A percentile compares a stretch with the other conserved stretches of the same genome.
Evolutionary conservation across 2,888 invertebrate genomes (phyloP).

Genomic region (Diabrotica balteata): DNA sequence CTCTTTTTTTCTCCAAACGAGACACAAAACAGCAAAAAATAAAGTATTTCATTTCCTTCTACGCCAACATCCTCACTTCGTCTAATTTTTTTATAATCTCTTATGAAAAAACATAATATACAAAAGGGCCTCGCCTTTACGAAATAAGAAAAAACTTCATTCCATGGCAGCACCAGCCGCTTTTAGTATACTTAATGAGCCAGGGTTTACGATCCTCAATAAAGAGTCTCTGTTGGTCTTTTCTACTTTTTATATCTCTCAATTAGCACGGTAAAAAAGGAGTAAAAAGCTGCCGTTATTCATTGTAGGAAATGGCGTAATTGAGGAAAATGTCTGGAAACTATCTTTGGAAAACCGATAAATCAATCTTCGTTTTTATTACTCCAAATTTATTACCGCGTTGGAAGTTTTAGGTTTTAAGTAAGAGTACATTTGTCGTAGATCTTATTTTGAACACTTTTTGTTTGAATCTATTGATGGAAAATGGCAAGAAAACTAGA

Average conservation of each 20-base stretch:
- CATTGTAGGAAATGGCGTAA: background rate
- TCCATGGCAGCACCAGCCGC: slow-evolving; percentile 19
- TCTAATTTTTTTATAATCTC: slow-evolving; percentile 14
- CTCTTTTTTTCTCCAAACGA: background rate
- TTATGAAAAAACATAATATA: slow-evolving; percentile 18
- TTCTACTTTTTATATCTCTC: slow-evolving; percentile 18
- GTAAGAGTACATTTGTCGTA: too few species aligned
- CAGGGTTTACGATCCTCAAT: slow-evolving; percentile 26
- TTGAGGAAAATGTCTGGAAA: background rate
- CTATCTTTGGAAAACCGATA: background rate
- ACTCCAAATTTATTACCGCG: background rate
- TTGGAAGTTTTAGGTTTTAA: too few species aligned
- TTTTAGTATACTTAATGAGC: slow-evolving; percentile 30
- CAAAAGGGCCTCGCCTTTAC: slow-evolving; percentile 8
- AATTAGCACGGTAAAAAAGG: slow-evolving; percentile 14
- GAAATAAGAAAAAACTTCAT: slow-evolving; percentile 23
- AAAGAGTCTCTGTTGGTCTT: slow-evolving; percentile 22
- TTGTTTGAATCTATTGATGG: too few species aligned
- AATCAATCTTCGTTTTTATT: background rate
- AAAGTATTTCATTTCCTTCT: slow-evolving; percentile 11
- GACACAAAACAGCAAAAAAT: background rate
- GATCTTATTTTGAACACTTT: too few species aligned
- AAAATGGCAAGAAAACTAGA: too few species aligned
- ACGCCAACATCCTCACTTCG: background rate
- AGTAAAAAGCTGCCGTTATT: background rate